Conservation (phyloP, 1,140 invertebrate species). For the Lasioglossum baleicum region DNA sequence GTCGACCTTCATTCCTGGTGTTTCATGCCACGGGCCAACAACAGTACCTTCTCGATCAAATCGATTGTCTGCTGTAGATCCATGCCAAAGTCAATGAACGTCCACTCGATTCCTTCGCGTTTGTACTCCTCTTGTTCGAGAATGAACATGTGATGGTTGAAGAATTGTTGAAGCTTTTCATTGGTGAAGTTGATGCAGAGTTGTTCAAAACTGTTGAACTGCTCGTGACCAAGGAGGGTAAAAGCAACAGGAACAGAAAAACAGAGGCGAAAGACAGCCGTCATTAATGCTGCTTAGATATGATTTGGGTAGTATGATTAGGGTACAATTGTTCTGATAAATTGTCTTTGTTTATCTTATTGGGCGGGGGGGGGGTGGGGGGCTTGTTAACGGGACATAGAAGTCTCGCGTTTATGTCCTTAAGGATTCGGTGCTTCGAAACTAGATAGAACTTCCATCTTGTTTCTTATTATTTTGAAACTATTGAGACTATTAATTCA, state of each 20-base stretch:
- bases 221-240: slow-evolving; percentile 60
- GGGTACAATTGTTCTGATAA: background rate
- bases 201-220: slow-evolving; percentile 81
- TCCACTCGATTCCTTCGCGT: slow-evolving; percentile 85
- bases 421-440: background rate
- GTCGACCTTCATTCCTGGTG: slow-evolving; percentile 21
- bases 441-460: too few relatives aligned
- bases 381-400: background rate
- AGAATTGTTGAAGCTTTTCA: slow-evolving; percentile 87
- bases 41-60: slow-evolving; percentile 86
- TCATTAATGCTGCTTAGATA: slow-evolving; percentile 66
- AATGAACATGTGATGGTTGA: slow-evolving; percentile 89
- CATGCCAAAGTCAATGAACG: slow-evolving; percentile 89
- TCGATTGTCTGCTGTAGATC: slow-evolving; percentile 88
- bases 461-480: too few relatives aligned
- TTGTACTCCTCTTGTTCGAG: slow-evolving; percentile 88
- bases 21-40: slow-evolving; percentile 22
- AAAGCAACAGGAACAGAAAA: slow-evolving; percentile 60
- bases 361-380: too few relatives aligned
- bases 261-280: slow-evolving; percentile 73
- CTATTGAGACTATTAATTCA: too few relatives aligned
- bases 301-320: background rate
- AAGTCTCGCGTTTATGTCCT: background rate
- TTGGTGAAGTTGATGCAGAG: slow-evolving; percentile 89
- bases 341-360: background rate